Evolutionary conservation across 2,888 invertebrate genomes (phyloP), one percentile per base, ranked within the genome.

Genomic region (Leuctra nigra): DNA sequence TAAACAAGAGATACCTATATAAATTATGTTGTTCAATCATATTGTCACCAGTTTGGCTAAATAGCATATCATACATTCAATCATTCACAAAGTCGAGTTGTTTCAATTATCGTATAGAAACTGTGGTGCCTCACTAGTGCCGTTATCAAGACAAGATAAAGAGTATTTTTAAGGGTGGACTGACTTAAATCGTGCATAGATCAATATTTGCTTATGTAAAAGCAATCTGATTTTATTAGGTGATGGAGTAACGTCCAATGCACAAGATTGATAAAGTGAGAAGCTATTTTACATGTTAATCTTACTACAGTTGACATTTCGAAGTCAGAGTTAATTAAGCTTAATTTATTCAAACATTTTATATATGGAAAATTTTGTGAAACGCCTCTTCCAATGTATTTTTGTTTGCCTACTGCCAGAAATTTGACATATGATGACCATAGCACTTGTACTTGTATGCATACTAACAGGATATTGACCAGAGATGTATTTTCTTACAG

Each of bases 121-220:
- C 56, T 36, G 41, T 47, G 55, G 60, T 60, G 60, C 60, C 57
- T 57, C 55, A 57, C 18, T 25, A 35, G 60, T 60, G 57, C 57
- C 57, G 53, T 55, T 60, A 60, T 47, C 47, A n/a, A 24, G 24
- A 13, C 6, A 29, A 11, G 7, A 29, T 29, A 6, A 11, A 29
- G 29, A 29, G 29, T 29, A 29, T 29, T 7, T 29, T 29, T 29
- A 7, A 11, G 11, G 11, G 29, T 7, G 29, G 11, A 29, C 29
- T 29, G 11, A 29, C 6, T 7, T 29, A 7, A 29, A 29, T 29
- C n/a, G 29, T 29, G 29, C 29, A 29, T 11, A 29, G 7, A n/a
- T n/a, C n/a, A n/a, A n/a, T n/a, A n/a, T n/a, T n/a, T n/a, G n/a
- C n/a, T n/a, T n/a, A n/a, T n/a, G n/a, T n/a, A n/a, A 29, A 29